These are phyloP conservation scores for Smittia sp. DNA, from an alignment of 2,888 invertebrate genomes.

Conservation along the genomic window DNA sequence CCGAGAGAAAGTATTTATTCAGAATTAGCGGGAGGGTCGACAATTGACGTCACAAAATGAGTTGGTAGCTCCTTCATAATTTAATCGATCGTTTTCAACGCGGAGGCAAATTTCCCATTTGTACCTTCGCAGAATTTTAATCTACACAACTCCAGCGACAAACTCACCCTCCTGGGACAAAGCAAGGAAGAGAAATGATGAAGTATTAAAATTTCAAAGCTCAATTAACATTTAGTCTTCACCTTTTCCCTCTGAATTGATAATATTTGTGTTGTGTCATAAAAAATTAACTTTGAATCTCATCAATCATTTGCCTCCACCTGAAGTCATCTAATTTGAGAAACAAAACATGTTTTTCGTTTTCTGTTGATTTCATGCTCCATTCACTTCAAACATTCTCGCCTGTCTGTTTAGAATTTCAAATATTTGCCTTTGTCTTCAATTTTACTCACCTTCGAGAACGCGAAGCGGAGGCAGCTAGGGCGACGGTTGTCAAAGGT, in stretches of 20 bases:
- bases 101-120: no score
- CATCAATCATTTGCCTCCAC: slow-evolving; percentile 3
- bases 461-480: background rate
- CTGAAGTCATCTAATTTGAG: slow-evolving; percentile 7
- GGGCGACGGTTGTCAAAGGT: slow-evolving; percentile 18
- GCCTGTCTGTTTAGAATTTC: slow-evolving; percentile 4
- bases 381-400: slow-evolving; percentile 1
- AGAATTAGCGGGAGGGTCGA: no score
- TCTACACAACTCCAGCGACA: no score
- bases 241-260: background rate
- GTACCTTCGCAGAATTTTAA: no score
- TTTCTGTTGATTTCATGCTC: background rate
- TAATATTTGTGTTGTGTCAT: slow-evolving; percentile 22
- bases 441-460: background rate
- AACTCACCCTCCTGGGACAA: background rate
- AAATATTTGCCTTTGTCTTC: slow-evolving; percentile 9
- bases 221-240: slow-evolving; percentile 10
- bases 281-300: background rate
- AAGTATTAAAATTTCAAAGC: slow-evolving; percentile 3
- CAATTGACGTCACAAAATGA: no score
- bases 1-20: no score
- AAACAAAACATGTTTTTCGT: slow-evolving; percentile 11
- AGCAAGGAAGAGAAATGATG: background rate
- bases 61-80: no score
- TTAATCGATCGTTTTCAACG: no score